Base-by-base conservation (phyloP, 2,888 invertebrate species). In the Caenorhabditis macrosperma region DNA sequence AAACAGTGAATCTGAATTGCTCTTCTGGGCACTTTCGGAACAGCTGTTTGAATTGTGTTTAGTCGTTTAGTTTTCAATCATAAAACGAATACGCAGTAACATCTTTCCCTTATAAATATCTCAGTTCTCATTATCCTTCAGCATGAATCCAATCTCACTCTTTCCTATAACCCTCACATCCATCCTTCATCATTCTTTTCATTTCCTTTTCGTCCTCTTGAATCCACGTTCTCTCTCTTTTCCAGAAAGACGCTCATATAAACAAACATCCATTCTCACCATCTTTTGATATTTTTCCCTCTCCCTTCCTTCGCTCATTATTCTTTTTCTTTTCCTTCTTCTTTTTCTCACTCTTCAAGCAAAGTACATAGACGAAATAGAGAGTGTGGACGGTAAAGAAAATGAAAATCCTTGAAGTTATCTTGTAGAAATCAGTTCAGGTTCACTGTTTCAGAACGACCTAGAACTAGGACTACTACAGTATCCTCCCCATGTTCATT, bases 1-100 rank as follows among this genome's bases (percentile, higher is more conserved):
- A 60, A 60, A 69, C 69, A 52, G 69, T 69, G 69, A 69, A 69
- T 57, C 60, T 57, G 69, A 46, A n/a, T 30, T 9, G n/a, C 17
- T 57, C 41, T 22, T 66, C 54, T 35, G 46, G 10, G 12, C 5
- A 3, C 38, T 38, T 5, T 38, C n/a, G n/a, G n/a, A n/a, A n/a
- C n/a, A 9, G 7, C 38, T 38, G 38, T 38, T 35, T 44, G 24
- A 44, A 24, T 28, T 26, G n/a, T 2, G 38, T 38, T 46, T 38
- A 5, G 38, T 38, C n/a, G n/a, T n/a, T n/a, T n/a, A n/a, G n/a
- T n/a, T n/a, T n/a, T 38, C 38, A 38, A 12, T 38, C 38, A 9
- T 33, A 33, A 33, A 38, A 9, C 38, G n/a, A n/a, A n/a, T n/a
- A n/a, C n/a, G n/a, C n/a, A n/a, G n/a, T n/a, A n/a, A n/a, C 12